Percentiles rank a stretch among this genome's conserved stretches.
Evolutionary conservation across 1,140 invertebrate genomes (phyloP).

Genomic region (Aphaenogaster ashmeadi): DNA sequence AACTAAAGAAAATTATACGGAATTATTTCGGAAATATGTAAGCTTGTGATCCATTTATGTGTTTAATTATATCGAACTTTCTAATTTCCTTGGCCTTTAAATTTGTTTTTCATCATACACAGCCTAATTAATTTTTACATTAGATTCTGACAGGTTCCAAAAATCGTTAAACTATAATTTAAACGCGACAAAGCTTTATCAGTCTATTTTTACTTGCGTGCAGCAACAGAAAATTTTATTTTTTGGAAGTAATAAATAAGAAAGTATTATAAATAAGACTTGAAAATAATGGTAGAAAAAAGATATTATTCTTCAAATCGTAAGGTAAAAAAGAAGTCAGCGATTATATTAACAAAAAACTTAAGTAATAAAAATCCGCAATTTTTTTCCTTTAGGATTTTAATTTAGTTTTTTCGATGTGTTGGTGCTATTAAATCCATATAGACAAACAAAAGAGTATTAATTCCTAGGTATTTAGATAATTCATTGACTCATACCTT

Average conservation of each 20-base stretch:
- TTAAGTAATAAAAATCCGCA: too few species aligned
- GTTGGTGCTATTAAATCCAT: not conserved
- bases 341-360: too few species aligned
- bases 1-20: not conserved
- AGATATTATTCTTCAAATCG: too few species aligned
- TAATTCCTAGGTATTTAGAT: not conserved
- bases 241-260: not conserved
- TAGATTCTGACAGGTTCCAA: not conserved
- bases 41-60: not conserved
- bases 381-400: not conserved
- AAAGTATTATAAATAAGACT: not conserved
- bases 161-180: not conserved
- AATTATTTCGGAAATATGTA: not conserved
- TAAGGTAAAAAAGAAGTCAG: too few species aligned
- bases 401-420: not conserved
- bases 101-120: not conserved
- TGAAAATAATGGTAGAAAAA: too few species aligned
- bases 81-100: not conserved
- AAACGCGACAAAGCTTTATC: not conserved
- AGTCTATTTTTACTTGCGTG: not conserved
- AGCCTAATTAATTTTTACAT: not conserved
- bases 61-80: not conserved
- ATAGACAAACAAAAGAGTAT: not conserved
- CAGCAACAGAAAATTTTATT: not conserved
- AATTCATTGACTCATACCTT: not conserved